Conservation (phyloP, 2,113 vertebrate genomes). For the Ptyas mucosa region DNA sequence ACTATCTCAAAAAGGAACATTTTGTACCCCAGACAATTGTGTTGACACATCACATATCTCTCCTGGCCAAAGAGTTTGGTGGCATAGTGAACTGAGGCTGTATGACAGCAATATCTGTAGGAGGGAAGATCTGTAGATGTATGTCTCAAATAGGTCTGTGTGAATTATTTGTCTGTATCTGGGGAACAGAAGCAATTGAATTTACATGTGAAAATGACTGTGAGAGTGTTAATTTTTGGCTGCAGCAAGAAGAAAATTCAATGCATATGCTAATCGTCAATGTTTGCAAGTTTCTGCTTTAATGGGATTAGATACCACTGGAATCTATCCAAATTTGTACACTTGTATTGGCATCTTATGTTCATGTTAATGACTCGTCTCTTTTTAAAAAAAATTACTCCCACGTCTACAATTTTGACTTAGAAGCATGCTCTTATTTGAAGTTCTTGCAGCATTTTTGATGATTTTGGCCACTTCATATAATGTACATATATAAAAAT, state of each 20-base stretch:
- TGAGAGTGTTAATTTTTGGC: background rate
- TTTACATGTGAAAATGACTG: background rate
- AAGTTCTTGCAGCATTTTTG: conserved; percentile 35
- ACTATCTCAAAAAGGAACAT: background rate
- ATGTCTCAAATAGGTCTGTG: too few relatives aligned
- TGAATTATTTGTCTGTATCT: background rate
- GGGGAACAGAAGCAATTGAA: background rate
- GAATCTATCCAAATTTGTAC: background rate
- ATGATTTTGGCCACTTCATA: conserved; percentile 55
- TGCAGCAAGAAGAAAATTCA: conserved; percentile 23
- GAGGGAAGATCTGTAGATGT: background rate
- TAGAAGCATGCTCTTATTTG: background rate
- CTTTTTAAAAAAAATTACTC: conserved; percentile 2
- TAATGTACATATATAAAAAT: conserved; percentile 36
- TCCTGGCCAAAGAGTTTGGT: background rate
- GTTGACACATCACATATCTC: background rate
- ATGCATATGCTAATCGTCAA: background rate
- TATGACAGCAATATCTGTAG: background rate
- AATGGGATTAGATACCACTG: background rate
- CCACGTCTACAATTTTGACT: conserved; percentile 8
- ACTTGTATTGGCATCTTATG: background rate
- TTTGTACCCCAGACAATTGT: background rate
- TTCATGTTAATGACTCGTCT: background rate
- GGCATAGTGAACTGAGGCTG: background rate
- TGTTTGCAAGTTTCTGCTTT: background rate